Percentiles rank a stretch among this genome's conserved stretches.
Conservation (phyloP, 53 echinoderm and acorn worm species). For the Antedon mediterranea region DNA sequence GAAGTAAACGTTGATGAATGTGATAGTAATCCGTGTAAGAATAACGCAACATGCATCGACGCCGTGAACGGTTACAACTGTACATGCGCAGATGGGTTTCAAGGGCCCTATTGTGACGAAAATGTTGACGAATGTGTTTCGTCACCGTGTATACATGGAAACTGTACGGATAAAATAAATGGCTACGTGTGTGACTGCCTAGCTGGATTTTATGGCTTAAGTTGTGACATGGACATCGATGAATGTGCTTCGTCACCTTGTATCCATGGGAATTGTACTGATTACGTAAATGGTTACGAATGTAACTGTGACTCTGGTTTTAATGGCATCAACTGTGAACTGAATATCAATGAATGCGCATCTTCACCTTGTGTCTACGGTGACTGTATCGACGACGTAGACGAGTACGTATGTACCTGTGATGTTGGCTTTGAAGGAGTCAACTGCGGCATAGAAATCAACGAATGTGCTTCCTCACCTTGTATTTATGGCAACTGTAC, state of each 20-base stretch:
- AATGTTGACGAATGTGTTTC: constrained; percentile 36
- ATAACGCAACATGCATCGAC: constrained; percentile 12
- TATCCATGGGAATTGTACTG: constrained; percentile 8
- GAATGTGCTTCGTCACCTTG: constrained; percentile 9
- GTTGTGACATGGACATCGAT: constrained; percentile 11
- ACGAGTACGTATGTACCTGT: neutral
- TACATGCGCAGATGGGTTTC: constrained; percentile 22
- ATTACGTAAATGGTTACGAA: neutral
- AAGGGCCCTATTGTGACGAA: constrained; percentile 9
- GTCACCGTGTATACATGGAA: neutral
- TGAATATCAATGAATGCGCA: constrained; percentile 46
- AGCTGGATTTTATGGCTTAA: neutral
- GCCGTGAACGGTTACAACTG: constrained; percentile 14
- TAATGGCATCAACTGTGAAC: constrained; percentile 37
- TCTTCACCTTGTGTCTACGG: constrained; percentile 50
- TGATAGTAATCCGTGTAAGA: constrained; percentile 17
- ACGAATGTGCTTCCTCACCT: constrained; percentile 63
- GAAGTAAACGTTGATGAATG: constrained; percentile 23
- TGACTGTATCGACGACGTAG: constrained; percentile 39
- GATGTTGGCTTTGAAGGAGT: constrained; percentile 18
- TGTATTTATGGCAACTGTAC: neutral
- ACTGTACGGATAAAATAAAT: neutral
- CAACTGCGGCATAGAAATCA: constrained; percentile 57
- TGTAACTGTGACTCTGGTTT: constrained; percentile 14
- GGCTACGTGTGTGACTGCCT: no score